Percentiles rank a stretch among this genome's conserved stretches.
These are phyloP conservation scores for Lasioglossum marginatum DNA, from an alignment of 2,888 invertebrate genomes.

Conservation along the genomic window DNA sequence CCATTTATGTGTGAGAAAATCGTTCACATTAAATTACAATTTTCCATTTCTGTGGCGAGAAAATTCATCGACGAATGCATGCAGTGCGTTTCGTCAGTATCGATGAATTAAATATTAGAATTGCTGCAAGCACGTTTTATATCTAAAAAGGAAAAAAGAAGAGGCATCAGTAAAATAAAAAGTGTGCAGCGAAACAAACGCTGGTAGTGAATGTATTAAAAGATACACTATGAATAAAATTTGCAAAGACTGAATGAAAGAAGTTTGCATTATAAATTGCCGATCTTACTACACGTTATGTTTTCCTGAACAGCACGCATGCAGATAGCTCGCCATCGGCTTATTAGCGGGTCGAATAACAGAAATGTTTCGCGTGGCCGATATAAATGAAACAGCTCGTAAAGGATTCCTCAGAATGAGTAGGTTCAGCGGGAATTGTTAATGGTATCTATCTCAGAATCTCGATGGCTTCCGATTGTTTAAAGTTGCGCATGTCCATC, in stretches of 20 bases:
- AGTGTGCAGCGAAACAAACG: neutral
- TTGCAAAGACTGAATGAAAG: neutral
- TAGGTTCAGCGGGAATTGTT: neutral
- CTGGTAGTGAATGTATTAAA: neutral
- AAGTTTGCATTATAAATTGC: neutral
- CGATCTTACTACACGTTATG: neutral
- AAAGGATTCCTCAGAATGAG: neutral
- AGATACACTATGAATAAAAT: neutral
- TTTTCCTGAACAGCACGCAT: neutral
- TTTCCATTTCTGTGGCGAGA: neutral
- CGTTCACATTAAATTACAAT: neutral
- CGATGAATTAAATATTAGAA: too few species aligned
- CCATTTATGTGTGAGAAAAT: neutral
- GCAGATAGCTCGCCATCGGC: neutral
- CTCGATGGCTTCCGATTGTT: neutral
- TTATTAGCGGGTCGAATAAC: conserved; percentile 1
- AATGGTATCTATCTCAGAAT: neutral
- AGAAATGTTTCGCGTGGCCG: neutral
- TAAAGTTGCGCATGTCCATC: neutral
- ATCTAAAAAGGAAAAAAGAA: too few species aligned
- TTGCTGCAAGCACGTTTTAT: neutral
- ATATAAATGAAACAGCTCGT: neutral
- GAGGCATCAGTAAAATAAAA: neutral
- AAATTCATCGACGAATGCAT: neutral
- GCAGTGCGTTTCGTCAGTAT: neutral